Evolutionary conservation across 2,113 vertebrate species (phyloP), one percentile per base, ranked within the genome.

Genomic region (Elachura formosa): DNA sequence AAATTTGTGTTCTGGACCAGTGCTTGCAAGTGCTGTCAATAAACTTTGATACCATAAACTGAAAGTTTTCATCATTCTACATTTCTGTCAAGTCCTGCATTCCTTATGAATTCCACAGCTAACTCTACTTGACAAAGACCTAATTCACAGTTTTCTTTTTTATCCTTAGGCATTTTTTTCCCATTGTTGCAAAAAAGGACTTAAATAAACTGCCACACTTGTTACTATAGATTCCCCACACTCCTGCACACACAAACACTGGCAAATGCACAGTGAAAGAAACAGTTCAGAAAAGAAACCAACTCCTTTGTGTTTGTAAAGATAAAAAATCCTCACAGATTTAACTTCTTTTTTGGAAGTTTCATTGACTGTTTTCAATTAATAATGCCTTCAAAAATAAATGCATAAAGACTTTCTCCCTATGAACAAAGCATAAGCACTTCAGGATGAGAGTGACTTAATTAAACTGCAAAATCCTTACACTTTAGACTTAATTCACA

Each of bases 91-190:
- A 90, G 84, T 68, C 61, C 38, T 68, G 12, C 12, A 61, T 87
- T 78, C 20, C 11, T 81, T 89, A 46, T 45, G 46, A 78, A 51
- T 38, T 72, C 34, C 52, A 26, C 49, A 71, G 40, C 52, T 90
- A 93, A 94, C 36, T 81, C 40, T 14, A 56, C 25, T 81, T 94
- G 95, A 93, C 89, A 96, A 93, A 92, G 51, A 51, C 15, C 40
- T 90, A 93, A 68, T 86, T 93, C 80, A 55, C 66, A 43, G 29
- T 36, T 78, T 86, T 81, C 11, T 33, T 77, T 86, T 84, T 81
- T 34, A 67, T 36, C 86, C 73, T 71, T 51, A 81, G 64, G 88
- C 68, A 28, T 74, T 89, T 79, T 79, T 66, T 77, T 34, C 48
- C 55, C 43, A 59, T 48, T 55, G 34, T 40, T 85, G 25, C 48